Percentiles rank a stretch among this genome's conserved stretches.
These are phyloP conservation scores for Achlya flavicornis DNA, from an alignment of 2,888 invertebrate species.

Conservation along the genomic window DNA sequence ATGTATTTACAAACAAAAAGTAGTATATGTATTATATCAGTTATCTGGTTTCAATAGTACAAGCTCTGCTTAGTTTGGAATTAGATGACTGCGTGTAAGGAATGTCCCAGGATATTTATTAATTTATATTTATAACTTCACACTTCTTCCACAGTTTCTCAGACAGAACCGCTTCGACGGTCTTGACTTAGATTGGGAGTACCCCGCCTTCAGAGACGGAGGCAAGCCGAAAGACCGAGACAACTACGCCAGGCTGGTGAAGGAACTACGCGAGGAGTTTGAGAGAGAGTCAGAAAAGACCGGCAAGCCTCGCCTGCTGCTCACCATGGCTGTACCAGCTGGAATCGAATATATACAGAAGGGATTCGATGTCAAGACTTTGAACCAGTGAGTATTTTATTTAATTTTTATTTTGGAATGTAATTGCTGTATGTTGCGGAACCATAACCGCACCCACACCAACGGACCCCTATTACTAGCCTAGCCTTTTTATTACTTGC, in stretches of 20 bases:
- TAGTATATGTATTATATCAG: too few species aligned
- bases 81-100: too few species aligned
- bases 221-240: constrained; percentile 91
- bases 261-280: constrained; percentile 95
- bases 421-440: too few species aligned
- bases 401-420: too few species aligned
- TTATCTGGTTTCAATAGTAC: too few species aligned
- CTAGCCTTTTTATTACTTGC: too few species aligned
- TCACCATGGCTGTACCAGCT: constrained; percentile 97
- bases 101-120: too few species aligned
- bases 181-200: constrained; percentile 96
- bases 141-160: constrained; percentile 84
- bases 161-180: constrained; percentile 97
- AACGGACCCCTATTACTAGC: too few species aligned
- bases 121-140: neutral
- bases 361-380: constrained; percentile 94
- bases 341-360: constrained; percentile 96
- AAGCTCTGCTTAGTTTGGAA: too few species aligned
- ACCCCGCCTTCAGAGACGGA: constrained; percentile 92
- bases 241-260: constrained; percentile 94
- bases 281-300: constrained; percentile 93
- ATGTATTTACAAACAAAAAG: too few species aligned
- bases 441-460: too few species aligned
- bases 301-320: constrained; percentile 89
- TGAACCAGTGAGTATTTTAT: constrained; percentile 87